Evolutionary conservation across 2,888 invertebrate genomes (phyloP), one percentile per base, ranked within the genome.

Genomic region (Oscheius onirici): DNA sequence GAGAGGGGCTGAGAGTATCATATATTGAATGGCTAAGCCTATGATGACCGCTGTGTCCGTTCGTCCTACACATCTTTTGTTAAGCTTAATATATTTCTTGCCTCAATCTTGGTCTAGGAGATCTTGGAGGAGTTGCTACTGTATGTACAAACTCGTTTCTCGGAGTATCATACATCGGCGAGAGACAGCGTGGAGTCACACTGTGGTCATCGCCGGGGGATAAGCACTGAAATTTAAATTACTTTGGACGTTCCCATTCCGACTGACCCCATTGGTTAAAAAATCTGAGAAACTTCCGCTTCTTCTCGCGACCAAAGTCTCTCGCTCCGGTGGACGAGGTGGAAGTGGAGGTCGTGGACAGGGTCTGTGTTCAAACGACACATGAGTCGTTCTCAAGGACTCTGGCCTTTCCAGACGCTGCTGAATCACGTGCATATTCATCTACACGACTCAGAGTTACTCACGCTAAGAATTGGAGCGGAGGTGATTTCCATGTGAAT

Each of bases 151-250:
- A 49, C 41, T 66, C 66, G 13, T 28, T 40, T 20, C 66, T 52
- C 6, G 66, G 66, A 66, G 51, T 66, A 41, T 66, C 66, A 41
- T 52, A 66, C n/a, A 66, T 41, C n/a, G 66, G 66, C 28, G 66
- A 66, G 26, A 40, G 41, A 17, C 40, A 24, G 41, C 52, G 66
- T 11, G 66, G 66, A n/a, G 66, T 66, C 41, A 52, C 49, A 54
- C 41, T 41, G 8, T 34, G 52, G n/a, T 66, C 66, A 54, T 66
- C 66, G 24, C 49, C 46, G 8, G 63, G 63, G 49, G 63, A 63
- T 63, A 63, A 49, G 63, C 63, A 49, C 63, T 63, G 63, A 63
- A 63, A 20, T 11, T 58, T 17, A 58, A 58, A 58, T 41, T 58
- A 58, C 20, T 34, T 58, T 22, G 41, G 20, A 15, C 22, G 57